Evolutionary conservation across 1,140 invertebrate genomes (phyloP).

Genomic region (Zaprionus davidi): DNA sequence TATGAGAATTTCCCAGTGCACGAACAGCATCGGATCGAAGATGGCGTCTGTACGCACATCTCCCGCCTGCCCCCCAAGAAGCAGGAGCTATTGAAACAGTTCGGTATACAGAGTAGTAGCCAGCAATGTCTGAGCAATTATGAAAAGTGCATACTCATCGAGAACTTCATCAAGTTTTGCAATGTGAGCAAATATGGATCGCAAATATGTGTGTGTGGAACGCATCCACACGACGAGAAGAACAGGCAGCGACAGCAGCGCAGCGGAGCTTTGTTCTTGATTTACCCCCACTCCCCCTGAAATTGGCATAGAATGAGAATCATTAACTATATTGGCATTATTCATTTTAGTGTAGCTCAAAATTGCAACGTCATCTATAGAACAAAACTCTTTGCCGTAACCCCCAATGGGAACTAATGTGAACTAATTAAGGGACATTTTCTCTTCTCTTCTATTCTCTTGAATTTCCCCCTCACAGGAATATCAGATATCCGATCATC

Average conservation of each 20-base stretch:
- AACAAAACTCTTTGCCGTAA: slow-evolving; percentile 72
- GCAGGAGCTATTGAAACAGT: slow-evolving; percentile 84
- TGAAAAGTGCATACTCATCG: slow-evolving; percentile 84
- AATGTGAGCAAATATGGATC: slow-evolving; percentile 83
- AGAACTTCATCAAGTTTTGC: slow-evolving; percentile 84
- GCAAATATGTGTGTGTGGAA: background rate
- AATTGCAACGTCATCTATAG: slow-evolving; percentile 72
- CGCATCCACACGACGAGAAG: slow-evolving; percentile 23
- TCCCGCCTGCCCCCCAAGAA: slow-evolving; percentile 82
- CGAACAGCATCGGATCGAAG: slow-evolving; percentile 80
- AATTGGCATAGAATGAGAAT: slow-evolving; percentile 45
- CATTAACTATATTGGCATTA: slow-evolving; percentile 48
- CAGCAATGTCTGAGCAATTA: slow-evolving; percentile 84
- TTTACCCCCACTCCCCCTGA: background rate
- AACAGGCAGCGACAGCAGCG: slow-evolving; percentile 31
- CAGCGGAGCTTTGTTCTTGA: slow-evolving; percentile 74
- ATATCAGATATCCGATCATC: slow-evolving; percentile 84
- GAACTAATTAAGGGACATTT: background rate
- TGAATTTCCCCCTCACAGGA: slow-evolving; percentile 53
- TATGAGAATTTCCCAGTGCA: slow-evolving; percentile 83
- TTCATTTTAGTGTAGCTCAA: slow-evolving; percentile 46
- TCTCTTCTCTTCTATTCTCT: background rate
- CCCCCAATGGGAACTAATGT: background rate
- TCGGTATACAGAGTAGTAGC: slow-evolving; percentile 84
- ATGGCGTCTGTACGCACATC: slow-evolving; percentile 83